Conservation (phyloP, 1,140 invertebrate species). For the Pseudoatta argentina region DNA sequence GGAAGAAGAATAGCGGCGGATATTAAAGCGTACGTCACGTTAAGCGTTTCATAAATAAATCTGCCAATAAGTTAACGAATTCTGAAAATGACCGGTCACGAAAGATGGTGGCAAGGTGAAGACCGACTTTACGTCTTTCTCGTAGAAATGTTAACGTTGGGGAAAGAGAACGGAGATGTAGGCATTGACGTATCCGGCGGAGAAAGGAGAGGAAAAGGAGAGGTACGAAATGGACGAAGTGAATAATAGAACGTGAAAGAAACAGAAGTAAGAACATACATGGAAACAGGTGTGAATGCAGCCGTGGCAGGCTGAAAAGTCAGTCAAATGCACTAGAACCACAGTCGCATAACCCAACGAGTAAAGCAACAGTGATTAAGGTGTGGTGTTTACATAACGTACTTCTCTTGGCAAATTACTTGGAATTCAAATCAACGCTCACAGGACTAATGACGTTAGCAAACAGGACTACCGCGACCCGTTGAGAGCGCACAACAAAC, state of each 20-base stretch:
- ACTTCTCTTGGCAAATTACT: constrained; percentile 72
- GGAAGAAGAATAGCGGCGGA: constrained; percentile 43
- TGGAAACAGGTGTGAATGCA: constrained; percentile 66
- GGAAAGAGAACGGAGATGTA: neutral
- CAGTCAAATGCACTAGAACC: constrained; percentile 76
- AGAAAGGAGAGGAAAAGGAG: neutral
- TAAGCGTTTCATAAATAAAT: constrained; percentile 36
- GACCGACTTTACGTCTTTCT: constrained; percentile 2
- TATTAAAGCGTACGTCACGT: constrained; percentile 42
- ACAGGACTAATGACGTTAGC: constrained; percentile 53
- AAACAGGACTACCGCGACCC: constrained; percentile 40
- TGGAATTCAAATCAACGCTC: constrained; percentile 68
- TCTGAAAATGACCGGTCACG: constrained; percentile 1
- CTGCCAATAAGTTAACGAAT: constrained; percentile 20
- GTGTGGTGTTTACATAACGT: constrained; percentile 72
- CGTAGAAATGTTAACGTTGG: constrained; percentile 14
- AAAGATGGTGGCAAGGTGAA: neutral
- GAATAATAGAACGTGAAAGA: constrained; percentile 29
- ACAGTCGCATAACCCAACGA: constrained; percentile 78
- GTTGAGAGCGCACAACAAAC: constrained; percentile 13
- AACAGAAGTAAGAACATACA: constrained; percentile 58
- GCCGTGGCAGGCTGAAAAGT: constrained; percentile 58
- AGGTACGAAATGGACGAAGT: neutral
- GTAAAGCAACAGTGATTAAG: constrained; percentile 79
- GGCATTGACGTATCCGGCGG: neutral